These are phyloP conservation scores for Drosophila macrospina DNA, from an alignment of 2,888 invertebrate species.

Conservation along the genomic window DNA sequence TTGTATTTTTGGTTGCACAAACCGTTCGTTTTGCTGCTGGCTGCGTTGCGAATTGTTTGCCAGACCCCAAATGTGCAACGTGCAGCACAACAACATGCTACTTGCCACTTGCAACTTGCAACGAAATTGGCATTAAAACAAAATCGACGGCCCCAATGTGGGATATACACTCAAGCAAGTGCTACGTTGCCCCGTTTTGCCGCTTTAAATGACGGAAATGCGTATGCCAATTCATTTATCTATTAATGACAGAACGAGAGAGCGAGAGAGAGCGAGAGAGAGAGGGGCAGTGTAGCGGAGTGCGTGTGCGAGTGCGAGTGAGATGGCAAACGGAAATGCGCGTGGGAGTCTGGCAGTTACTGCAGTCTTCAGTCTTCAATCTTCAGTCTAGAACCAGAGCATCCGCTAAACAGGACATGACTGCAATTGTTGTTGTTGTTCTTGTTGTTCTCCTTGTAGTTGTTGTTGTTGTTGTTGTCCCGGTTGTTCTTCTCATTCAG, in stretches of 20 bases:
- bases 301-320: conserved; percentile 26
- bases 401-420: conserved; percentile 47
- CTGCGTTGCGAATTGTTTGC: conserved; percentile 69
- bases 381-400: conserved; percentile 35
- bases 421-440: conserved; percentile 36
- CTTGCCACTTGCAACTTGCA: conserved; percentile 3
- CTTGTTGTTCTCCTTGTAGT: background rate
- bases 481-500: conserved; percentile 12
- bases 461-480: conserved; percentile 9
- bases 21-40: conserved; percentile 62
- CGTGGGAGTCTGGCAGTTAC: conserved; percentile 62
- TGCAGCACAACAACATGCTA: conserved; percentile 9
- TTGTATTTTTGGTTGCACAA: conserved; percentile 15
- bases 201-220: conserved; percentile 62
- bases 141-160: conserved; percentile 40
- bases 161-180: too few relatives aligned
- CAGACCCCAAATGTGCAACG: conserved; percentile 28
- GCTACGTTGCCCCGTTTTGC: conserved; percentile 9
- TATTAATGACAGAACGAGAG: conserved; percentile 52
- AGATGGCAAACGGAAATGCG: conserved; percentile 62
- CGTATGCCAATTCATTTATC: conserved; percentile 73
- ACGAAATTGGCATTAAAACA: conserved; percentile 51
- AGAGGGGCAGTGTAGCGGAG: background rate
- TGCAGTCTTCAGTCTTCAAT: conserved; percentile 13
- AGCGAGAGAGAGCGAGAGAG: background rate